These are phyloP conservation scores for Reticulitermes speratus DNA, from an alignment of 1,140 invertebrate genomes.

Conservation along the genomic window DNA sequence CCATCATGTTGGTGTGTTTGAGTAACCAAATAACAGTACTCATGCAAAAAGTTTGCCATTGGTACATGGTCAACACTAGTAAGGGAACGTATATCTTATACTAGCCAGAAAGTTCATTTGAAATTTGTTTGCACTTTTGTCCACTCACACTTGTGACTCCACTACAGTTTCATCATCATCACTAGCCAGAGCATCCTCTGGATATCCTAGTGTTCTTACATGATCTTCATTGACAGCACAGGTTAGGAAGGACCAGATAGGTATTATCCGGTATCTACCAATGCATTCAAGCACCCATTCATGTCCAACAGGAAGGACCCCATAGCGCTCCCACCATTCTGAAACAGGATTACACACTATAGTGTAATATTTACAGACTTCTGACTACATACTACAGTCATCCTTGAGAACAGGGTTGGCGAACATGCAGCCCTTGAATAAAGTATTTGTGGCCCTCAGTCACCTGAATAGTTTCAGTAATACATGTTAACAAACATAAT, in stretches of 20 bases:
- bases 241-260: not conserved
- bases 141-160: not conserved
- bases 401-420: no score
- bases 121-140: not conserved
- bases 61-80: no score
- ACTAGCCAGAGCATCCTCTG: not conserved
- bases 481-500: no score
- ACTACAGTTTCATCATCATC: constrained; percentile 9
- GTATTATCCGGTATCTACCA: not conserved
- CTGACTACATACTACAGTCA: no score
- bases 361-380: not conserved
- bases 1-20: no score
- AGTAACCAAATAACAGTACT: no score
- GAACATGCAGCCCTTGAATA: no score
- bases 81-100: no score
- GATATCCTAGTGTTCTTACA: not conserved
- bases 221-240: not conserved
- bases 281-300: constrained; percentile 15
- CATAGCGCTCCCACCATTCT: constrained; percentile 17
- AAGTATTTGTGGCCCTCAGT: no score
- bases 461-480: no score
- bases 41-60: no score
- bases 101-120: not conserved
- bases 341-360: not conserved
- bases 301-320: not conserved